Conservation (phyloP, 2,113 vertebrate species). For the Clarias batrachus region DNA sequence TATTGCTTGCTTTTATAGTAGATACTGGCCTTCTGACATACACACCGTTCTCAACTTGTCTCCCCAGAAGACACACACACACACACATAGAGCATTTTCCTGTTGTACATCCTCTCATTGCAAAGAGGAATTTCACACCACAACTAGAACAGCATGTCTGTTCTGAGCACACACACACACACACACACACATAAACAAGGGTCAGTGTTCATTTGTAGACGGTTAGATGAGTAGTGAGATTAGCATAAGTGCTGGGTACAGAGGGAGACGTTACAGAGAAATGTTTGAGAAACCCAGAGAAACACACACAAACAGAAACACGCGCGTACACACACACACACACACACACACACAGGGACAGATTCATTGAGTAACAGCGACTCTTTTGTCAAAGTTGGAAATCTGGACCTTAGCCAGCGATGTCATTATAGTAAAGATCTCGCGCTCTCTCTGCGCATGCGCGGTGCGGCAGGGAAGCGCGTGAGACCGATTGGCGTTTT, state of each 20-base stretch:
- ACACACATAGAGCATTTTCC: background rate
- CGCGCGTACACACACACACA: background rate
- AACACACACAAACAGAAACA: background rate
- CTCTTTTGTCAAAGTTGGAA: constrained; percentile 72
- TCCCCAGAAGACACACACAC: background rate
- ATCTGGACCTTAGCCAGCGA: constrained; percentile 71
- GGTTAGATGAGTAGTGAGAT: background rate
- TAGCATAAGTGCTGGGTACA: background rate
- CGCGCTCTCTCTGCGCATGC: constrained; percentile 55
- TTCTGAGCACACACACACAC: background rate
- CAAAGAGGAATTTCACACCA: background rate
- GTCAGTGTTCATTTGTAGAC: too few species aligned
- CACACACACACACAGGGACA: constrained; percentile 17
- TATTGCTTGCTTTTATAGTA: too few species aligned
- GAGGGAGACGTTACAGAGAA: background rate
- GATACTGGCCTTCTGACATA: background rate
- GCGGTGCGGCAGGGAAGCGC: too few species aligned
- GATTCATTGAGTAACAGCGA: constrained; percentile 61
- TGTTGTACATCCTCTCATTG: background rate
- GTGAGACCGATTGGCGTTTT: too few species aligned
- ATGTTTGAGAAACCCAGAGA: background rate
- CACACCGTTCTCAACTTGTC: background rate
- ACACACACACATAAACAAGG: too few species aligned
- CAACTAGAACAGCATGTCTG: background rate
- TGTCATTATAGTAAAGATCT: constrained; percentile 60